A percentile compares a stretch with the other conserved stretches of the same genome.
Conservation (phyloP, 2,888 invertebrate species). For the Punctoribates punctum region DNA sequence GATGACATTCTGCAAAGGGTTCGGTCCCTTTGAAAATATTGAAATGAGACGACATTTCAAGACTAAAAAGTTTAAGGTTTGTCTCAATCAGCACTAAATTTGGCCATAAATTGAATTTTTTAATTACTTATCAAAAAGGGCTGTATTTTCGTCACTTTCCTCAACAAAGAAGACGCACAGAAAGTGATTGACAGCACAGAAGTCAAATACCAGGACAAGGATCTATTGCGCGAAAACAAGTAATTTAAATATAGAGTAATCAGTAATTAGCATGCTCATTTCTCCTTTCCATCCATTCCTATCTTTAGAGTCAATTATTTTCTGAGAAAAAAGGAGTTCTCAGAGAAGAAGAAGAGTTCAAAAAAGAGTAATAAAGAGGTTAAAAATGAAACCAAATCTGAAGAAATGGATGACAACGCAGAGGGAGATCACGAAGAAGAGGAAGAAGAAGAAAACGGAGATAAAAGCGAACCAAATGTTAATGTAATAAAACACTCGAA, state of each 20-base stretch:
- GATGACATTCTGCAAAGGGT: constrained; percentile 52
- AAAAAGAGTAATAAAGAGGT: neutral
- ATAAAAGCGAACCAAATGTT: constrained; percentile 45
- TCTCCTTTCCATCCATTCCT: constrained; percentile 21
- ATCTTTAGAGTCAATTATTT: constrained; percentile 51
- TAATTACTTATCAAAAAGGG: constrained; percentile 61
- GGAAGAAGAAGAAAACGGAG: constrained; percentile 46
- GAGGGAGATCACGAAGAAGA: constrained; percentile 46
- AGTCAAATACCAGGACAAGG: constrained; percentile 69
- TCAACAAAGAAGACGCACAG: constrained; percentile 72
- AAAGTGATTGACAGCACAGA: constrained; percentile 67
- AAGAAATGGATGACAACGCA: constrained; percentile 40
- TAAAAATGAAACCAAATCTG: constrained; percentile 47
- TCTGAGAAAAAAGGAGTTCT: constrained; percentile 59
- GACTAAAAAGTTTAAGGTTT: constrained; percentile 47
- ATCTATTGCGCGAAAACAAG: constrained; percentile 56
- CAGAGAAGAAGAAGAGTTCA: constrained; percentile 50
- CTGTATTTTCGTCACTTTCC: constrained; percentile 84
- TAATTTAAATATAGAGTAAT: constrained; percentile 44
- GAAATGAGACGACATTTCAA: constrained; percentile 45
- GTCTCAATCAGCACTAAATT: neutral
- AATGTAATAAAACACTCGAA: constrained; percentile 52
- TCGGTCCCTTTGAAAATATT: constrained; percentile 51
- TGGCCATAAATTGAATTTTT: neutral
- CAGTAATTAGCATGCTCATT: constrained; percentile 33